phyloP scores from a whole-genome alignment of 2,888 invertebrate species.

The Tipula unca region DNA sequence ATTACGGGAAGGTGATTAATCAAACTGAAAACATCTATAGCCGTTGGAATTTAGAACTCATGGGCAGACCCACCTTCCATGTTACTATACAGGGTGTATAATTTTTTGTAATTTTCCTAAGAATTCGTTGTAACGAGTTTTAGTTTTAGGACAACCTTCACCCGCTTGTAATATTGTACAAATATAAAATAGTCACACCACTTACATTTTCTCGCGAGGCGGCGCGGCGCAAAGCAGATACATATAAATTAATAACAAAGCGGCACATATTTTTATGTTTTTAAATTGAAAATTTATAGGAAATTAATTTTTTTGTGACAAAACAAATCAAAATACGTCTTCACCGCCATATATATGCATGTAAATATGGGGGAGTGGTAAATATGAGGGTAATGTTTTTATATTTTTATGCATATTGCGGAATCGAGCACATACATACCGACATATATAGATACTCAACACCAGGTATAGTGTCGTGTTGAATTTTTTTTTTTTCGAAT shows the following conservation, averaged over 20 bases:
- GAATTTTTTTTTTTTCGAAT: background rate
- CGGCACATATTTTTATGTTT: background rate
- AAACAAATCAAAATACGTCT: background rate
- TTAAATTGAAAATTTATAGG: constrained; percentile 14
- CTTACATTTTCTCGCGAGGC: no score
- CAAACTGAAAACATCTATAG: no score
- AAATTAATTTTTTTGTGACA: constrained; percentile 14
- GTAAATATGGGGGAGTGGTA: background rate
- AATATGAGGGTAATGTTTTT: background rate
- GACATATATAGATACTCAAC: background rate
- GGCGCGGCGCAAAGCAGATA: no score
- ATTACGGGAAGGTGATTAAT: no score
- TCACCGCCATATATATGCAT: background rate
- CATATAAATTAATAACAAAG: background rate
- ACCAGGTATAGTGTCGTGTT: background rate
- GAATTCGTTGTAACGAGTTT: no score
- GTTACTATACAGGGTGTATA: no score
- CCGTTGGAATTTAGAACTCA: no score
- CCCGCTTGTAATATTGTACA: no score
- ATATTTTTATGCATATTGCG: background rate
- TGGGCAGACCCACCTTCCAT: no score
- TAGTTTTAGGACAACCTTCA: no score
- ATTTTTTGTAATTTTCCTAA: no score
- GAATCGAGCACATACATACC: background rate
- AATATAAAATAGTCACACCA: no score